phyloP scores from a whole-genome alignment of 1,140 invertebrate species.

The Penaeus japonicus region DNA sequence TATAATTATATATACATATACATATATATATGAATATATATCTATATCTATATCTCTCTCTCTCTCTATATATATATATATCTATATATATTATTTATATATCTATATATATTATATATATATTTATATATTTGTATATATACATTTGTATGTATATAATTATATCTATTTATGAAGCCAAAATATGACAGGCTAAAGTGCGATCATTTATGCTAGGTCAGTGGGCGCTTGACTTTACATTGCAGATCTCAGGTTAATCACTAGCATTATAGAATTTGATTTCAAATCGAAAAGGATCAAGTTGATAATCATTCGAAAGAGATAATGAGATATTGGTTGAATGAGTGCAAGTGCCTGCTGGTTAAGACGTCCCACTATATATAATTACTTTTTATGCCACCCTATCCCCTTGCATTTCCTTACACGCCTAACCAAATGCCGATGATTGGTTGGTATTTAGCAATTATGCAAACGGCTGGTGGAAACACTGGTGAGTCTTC shows the following conservation, averaged over 20 bases:
- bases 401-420: constrained; percentile 53
- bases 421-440: constrained; percentile 56
- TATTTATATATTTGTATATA: too few relatives aligned
- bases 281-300: background rate
- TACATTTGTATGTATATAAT: too few relatives aligned
- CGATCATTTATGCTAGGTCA: constrained; percentile 31
- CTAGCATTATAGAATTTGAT: background rate
- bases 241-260: background rate
- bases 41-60: too few relatives aligned
- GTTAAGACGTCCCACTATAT: constrained; percentile 26
- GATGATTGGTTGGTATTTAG: constrained; percentile 57
- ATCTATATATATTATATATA: too few relatives aligned
- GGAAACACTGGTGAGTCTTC: constrained; percentile 57
- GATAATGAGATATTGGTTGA: constrained; percentile 8
- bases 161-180: too few relatives aligned
- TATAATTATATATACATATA: too few relatives aligned
- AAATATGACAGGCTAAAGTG: background rate
- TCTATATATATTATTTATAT: too few relatives aligned
- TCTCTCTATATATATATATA: too few relatives aligned
- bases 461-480: constrained; percentile 58
- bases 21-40: too few relatives aligned
- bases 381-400: constrained; percentile 49
- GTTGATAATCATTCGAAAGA: background rate
- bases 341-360: constrained; percentile 39
- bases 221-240: constrained; percentile 8